Percentiles rank a stretch among this genome's conserved stretches.
Conservation (phyloP, 2,888 invertebrate genomes). For the Nebria brevicollis region DNA sequence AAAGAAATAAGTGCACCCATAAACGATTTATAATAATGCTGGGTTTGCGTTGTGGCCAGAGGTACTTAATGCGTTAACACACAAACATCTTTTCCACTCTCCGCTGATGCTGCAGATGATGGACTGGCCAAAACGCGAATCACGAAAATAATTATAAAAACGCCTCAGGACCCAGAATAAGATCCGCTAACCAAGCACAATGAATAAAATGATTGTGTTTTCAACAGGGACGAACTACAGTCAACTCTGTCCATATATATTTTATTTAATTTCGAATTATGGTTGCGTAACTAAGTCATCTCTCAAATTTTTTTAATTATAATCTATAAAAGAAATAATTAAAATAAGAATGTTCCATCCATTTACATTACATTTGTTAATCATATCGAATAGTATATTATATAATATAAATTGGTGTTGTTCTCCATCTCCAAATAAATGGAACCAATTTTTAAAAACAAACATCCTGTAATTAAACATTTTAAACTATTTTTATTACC, state of each 20-base stretch:
- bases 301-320: no score
- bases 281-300: no score
- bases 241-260: not conserved
- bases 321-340: no score
- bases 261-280: not conserved
- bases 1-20: conserved; percentile 13
- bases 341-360: no score
- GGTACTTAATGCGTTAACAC: no score
- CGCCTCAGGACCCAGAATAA: not conserved
- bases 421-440: no score
- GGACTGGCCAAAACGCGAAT: conserved; percentile 16
- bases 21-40: conserved; percentile 22
- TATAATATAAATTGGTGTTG: no score
- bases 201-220: not conserved
- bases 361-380: no score
- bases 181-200: not conserved
- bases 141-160: conserved; percentile 20
- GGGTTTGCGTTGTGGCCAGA: not conserved
- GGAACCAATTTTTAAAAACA: no score
- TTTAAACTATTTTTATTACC: no score
- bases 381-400: no score
- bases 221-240: not conserved
- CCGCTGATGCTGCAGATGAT: not conserved
- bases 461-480: no score
- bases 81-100: not conserved